Evolutionary conservation across 2,797 vertebrate species (phyloP), one percentile per base, ranked within the genome.

Genomic region (Rallus crepitans): DNA sequence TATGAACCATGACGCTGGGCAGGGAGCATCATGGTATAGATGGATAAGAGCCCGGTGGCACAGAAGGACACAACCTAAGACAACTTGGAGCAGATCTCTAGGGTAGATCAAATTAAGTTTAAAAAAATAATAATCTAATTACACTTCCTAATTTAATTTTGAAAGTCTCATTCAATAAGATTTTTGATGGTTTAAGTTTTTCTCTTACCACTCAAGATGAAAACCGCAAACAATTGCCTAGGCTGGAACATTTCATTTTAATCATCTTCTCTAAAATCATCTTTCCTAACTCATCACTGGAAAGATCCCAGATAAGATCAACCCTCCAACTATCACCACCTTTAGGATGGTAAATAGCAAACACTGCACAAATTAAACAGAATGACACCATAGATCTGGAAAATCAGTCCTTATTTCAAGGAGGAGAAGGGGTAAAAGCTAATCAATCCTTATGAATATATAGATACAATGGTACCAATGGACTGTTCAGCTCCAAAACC

Each of bases 331-430:
- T 76, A 70, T 18, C 39, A 50, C 4, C 48, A 64, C 8, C 14
- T 71, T 80, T 21, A 68, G 18, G 35, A 25, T 27, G 11, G 70
- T 10, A 92, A 80, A 18, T 17, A 24, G 57, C 13, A 68, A 16
- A 70, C 19, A 12, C 1, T 35, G 55, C 31, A 35, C 24, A 87
- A 90, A 60, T 50, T 42, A 82, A 82, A 24, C 40, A 92, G 77
- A 5, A 35, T 0, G 0, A 48, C 20, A 72, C 6, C 24, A 81
- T 31, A 72, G 8, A 87, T 15, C 5, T 70, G 33, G 35, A 72
- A 33, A 77, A 82, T 28, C 18, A 52, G 16, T 12, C 13, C 16
- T 61, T 12, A 11, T 59, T 78, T 78, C 73, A 37, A 82, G 53
- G 7, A 69, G 63, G 7, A 69, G 63, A 79, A 79, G 11, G 5